Evolutionary conservation across 2,888 invertebrate genomes (phyloP), one percentile per base, ranked within the genome.

Genomic region (Lycocerus yunnanus): DNA sequence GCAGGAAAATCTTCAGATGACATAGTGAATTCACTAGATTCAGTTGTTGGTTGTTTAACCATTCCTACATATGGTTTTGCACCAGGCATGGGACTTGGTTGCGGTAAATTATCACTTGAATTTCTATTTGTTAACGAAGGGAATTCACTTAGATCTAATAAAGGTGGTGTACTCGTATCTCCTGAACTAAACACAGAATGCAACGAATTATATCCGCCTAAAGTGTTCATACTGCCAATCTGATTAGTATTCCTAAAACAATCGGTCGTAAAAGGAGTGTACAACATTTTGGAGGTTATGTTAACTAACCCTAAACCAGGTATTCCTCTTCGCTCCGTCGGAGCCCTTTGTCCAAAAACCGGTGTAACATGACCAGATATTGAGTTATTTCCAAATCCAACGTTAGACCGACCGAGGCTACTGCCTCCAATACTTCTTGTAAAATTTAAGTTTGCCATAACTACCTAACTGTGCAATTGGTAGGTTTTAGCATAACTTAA

Each of bases 1-100:
- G 99, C 99, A 83, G 99, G 99, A 89, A 99, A 99, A 89, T 99
- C 99, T 90, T 99, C 99, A 83, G 95, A 97, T 84, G 98, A 98
- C 94, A 99, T 99, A 85, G 97, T 95, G 89, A 97, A 97, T 89
- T 97, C 97, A 80, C 94, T 95, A 85, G 96, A 92, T 88, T 97
- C 97, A 68, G 95, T 92, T 84, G 95, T 95, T 79, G 97, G 97
- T 88, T 96, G 96, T 89, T 97, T 97, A 82, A 97, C 96, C 96
- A 97, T 96, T 86, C 96, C 96, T 88, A 96, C 96, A 90, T 96
- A 96, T 88, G 96, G 96, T 90, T 96, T 95, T 89, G 95, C 94
- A 87, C 96, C 95, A 80, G 95, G 95, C 89, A 95, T 95, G 77
- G 95, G 93, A 89, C 94, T 92, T 84, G 92, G 91, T 86, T 92